Conservation (phyloP, 2,888 invertebrate genomes). For the Prosapia bicincta region DNA sequence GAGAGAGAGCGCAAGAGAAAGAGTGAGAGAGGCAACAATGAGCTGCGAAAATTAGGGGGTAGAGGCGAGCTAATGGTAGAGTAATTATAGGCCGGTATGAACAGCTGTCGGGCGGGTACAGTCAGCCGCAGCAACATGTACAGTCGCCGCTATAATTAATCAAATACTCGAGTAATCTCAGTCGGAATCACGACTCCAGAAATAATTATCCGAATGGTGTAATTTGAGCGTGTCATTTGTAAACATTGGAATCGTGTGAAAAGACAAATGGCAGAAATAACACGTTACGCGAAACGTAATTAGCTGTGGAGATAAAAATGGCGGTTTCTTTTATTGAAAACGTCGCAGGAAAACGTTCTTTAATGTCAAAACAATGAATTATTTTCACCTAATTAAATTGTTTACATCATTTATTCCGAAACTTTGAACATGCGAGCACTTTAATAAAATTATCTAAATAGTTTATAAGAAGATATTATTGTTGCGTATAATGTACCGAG, state of each 20-base stretch:
- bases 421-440: too few relatives aligned
- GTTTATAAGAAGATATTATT: too few relatives aligned
- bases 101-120: constrained; percentile 18
- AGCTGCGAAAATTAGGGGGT: constrained; percentile 33
- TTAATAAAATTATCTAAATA: too few relatives aligned
- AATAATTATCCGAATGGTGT: not conserved
- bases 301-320: too few relatives aligned
- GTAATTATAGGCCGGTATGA: constrained; percentile 28
- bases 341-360: too few relatives aligned
- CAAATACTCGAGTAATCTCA: not conserved
- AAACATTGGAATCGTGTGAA: not conserved
- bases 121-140: constrained; percentile 9
- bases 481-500: too few relatives aligned
- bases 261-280: too few relatives aligned
- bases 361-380: too few relatives aligned
- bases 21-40: constrained; percentile 24
- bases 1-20: not conserved
- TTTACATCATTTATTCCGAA: too few relatives aligned
- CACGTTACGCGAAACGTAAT: too few relatives aligned
- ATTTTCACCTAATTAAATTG: too few relatives aligned
- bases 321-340: too few relatives aligned
- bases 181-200: not conserved
- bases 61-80: constrained; percentile 30
- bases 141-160: constrained; percentile 9
- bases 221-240: not conserved